Percentiles rank a stretch among this genome's conserved stretches.
phyloP scores from a whole-genome alignment of 2,113 vertebrate species.

The Micronycteris hirsuta region DNA sequence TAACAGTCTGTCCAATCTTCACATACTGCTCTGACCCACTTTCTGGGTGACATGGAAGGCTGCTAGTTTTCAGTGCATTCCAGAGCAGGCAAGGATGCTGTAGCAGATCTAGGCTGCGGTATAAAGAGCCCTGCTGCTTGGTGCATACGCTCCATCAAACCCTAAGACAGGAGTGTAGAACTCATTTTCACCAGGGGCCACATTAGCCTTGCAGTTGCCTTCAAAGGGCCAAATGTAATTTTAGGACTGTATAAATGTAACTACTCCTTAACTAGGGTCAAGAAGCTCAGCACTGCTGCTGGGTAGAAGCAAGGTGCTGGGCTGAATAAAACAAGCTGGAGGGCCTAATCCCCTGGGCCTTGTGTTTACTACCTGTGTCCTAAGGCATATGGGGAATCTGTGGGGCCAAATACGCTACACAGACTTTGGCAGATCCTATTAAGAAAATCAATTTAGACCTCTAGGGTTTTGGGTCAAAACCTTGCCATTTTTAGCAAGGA shows the following conservation, averaged over 20 bases:
- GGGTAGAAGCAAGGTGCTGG: too few relatives aligned
- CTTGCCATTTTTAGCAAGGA: not conserved
- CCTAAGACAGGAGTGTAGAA: not conserved
- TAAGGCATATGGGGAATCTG: not conserved
- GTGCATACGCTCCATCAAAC: not conserved
- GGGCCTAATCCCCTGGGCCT: too few relatives aligned
- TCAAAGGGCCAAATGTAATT: too few relatives aligned
- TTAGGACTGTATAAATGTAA: too few relatives aligned
- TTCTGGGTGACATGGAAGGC: not conserved
- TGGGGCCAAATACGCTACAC: not conserved
- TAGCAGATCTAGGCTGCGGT: not conserved
- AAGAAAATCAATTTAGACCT: not conserved
- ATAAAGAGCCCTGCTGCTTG: not conserved
- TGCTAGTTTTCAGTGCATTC: not conserved
- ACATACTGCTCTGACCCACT: not conserved
- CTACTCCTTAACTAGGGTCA: too few relatives aligned
- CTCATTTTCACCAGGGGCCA: too few relatives aligned
- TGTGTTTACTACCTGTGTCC: too few relatives aligned
- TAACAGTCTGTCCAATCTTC: not conserved
- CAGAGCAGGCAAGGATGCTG: not conserved
- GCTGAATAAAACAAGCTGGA: too few relatives aligned
- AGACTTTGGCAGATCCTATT: not conserved
- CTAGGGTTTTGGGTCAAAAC: not conserved
- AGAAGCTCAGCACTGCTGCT: too few relatives aligned
- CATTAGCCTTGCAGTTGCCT: too few relatives aligned